Evolutionary conservation across 2,113 vertebrate species (phyloP).

Genomic region (Lanius ludovicianus): DNA sequence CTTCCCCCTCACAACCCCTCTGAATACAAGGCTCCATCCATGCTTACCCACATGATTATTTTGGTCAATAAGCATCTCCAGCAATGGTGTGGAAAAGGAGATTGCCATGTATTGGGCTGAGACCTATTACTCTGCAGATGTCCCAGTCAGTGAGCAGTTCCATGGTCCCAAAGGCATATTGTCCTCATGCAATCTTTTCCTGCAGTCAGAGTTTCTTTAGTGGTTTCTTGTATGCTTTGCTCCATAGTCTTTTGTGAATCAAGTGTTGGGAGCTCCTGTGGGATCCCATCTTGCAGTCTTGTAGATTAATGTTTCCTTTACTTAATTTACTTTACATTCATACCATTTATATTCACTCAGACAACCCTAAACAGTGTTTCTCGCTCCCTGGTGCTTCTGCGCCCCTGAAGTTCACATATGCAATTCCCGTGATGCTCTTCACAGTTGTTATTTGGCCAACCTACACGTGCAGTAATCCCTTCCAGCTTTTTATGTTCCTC

Average conservation of each 20-base stretch:
- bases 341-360: not conserved
- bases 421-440: slow-evolving; percentile 42
- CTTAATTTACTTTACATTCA: slow-evolving; percentile 35
- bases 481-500: slow-evolving; percentile 46
- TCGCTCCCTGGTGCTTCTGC: not conserved
- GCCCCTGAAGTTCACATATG: not conserved
- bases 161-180: not conserved
- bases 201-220: not conserved
- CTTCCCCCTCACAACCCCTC: rapidly evolving
- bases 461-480: slow-evolving; percentile 39
- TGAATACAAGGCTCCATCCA: not conserved
- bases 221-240: not conserved
- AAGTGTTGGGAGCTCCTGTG: slow-evolving; percentile 4
- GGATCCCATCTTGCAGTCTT: not conserved
- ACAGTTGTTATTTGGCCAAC: slow-evolving; percentile 39
- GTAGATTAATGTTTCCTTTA: slow-evolving; percentile 12
- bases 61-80: not conserved
- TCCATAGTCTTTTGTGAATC: not conserved
- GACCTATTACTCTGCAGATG: not conserved
- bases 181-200: not conserved
- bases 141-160: not conserved
- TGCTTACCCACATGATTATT: not conserved
- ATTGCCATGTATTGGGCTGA: not conserved
- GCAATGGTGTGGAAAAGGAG: not conserved
- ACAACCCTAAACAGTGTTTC: not conserved